Evolutionary conservation across 1,140 invertebrate genomes (phyloP).

Genomic region (Drosophila persimilis): DNA sequence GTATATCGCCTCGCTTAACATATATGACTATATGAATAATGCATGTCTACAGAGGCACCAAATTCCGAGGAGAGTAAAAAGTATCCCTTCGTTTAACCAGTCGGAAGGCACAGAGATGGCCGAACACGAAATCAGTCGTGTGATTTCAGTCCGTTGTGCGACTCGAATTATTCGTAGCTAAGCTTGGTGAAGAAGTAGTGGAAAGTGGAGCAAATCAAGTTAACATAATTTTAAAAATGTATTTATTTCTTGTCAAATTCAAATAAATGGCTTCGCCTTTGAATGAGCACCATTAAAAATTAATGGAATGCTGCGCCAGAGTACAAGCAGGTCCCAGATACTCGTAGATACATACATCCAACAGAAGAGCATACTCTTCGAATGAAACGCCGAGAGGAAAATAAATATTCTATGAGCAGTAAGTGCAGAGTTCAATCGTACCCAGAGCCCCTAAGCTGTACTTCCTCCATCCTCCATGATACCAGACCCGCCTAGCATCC

Average conservation of each 20-base stretch:
- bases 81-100: too few species aligned
- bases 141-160: too few species aligned
- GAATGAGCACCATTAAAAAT: constrained; percentile 4
- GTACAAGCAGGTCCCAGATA: too few species aligned
- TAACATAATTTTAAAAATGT: too few species aligned
- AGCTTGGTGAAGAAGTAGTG: too few species aligned
- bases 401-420: constrained; percentile 22
- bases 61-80: neutral
- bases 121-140: neutral
- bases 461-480: neutral
- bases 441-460: constrained; percentile 4
- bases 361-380: constrained; percentile 5
- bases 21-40: constrained; percentile 51
- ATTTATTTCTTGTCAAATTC: too few species aligned
- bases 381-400: constrained; percentile 5
- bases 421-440: constrained; percentile 12
- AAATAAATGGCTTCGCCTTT: neutral
- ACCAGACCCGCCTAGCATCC: neutral
- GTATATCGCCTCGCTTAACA: constrained; percentile 52
- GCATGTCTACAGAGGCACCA: constrained; percentile 2
- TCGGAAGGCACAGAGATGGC: too few species aligned
- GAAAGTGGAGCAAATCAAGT: too few species aligned
- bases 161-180: too few species aligned
- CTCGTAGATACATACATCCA: neutral
- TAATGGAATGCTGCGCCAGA: neutral